Base-by-base conservation (phyloP, 2,888 invertebrate genomes). In the Sinhomidia bicolor region DNA sequence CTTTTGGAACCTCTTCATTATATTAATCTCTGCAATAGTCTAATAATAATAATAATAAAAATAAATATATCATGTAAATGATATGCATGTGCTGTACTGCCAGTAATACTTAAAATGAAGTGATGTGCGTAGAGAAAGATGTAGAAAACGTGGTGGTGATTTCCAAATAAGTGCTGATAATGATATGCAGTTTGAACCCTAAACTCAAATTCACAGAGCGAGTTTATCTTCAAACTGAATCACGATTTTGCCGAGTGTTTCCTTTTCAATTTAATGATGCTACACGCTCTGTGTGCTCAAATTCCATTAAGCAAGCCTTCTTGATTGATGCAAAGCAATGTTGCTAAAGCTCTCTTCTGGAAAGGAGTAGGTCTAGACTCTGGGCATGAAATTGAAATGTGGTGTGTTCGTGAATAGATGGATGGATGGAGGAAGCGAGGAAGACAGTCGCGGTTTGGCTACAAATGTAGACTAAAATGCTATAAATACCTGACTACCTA, bases 161-260 rank as follows among this genome's bases (percentile, higher is more conserved):
- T 29, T 36, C 23, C 78, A 57, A 60, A 4, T 20, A 5, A 57
- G 57, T 57, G 57, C 20, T 51, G 5, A 51, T 5, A 10, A 51
- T 78, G 54, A 57, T 36, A 41, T 79, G 62, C 62, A 80, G 44
- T 62, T 80, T 80, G 80, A 26, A 80, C 80, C 36, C 44, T 14
- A n/a, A 10, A 29, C 36, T n/a, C n/a, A n/a, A n/a, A n/a, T n/a
- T n/a, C n/a, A n/a, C n/a, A n/a, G n/a, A n/a, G n/a, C n/a, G n/a
- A n/a, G n/a, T n/a, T n/a, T n/a, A n/a, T n/a, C n/a, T n/a, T n/a
- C n/a, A n/a, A n/a, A n/a, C n/a, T n/a, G 17, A 60, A 86, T 86
- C 85, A 86, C 85, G 85, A 36, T 80, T 80, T 86, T 68, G 65
- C 7, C 51, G 85, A 51, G 80, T 86, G 85, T 57, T 76, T 17